phyloP scores from a whole-genome alignment of 1,140 invertebrate genomes.

The Carcinoscorpius rotundicauda region DNA sequence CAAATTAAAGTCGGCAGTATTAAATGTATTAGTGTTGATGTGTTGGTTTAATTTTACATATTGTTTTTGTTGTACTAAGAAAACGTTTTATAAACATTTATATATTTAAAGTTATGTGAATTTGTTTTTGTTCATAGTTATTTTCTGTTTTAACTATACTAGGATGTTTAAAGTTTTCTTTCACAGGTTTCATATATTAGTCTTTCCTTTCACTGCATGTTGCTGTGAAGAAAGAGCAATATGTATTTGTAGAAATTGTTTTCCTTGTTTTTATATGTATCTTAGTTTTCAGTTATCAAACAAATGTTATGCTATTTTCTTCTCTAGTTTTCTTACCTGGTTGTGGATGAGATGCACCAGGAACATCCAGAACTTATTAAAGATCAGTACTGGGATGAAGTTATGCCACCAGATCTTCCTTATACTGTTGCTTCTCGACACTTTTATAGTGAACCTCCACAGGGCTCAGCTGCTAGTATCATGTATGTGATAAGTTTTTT shows the following conservation, averaged over 20 bases:
- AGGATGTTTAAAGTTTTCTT: too few species aligned
- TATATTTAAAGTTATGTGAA: too few species aligned
- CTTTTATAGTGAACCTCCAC: conserved; percentile 23
- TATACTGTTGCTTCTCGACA: conserved; percentile 28
- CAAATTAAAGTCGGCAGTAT: too few species aligned
- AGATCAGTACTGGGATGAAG: conserved; percentile 37
- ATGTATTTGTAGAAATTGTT: neutral
- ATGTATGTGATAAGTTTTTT: conserved; percentile 35
- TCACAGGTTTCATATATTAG: too few species aligned
- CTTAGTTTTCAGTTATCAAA: neutral
- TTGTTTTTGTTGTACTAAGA: too few species aligned
- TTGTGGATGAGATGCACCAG: conserved; percentile 25
- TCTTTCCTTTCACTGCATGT: neutral
- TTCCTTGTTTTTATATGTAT: neutral
- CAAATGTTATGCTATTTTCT: conserved; percentile 6
- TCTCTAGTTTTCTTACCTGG: conserved; percentile 18
- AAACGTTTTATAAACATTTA: too few species aligned
- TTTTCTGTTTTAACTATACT: too few species aligned
- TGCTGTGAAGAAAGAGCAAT: neutral
- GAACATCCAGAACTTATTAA: conserved; percentile 26
- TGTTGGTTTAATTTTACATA: too few species aligned
- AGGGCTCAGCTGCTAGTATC: conserved; percentile 38
- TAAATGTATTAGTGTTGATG: too few species aligned
- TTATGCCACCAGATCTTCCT: conserved; percentile 39
- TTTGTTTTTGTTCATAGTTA: too few species aligned